Percentiles rank a stretch among this genome's conserved stretches.
Conservation (phyloP, 2,888 invertebrate species). For the Copidosoma aretas region DNA sequence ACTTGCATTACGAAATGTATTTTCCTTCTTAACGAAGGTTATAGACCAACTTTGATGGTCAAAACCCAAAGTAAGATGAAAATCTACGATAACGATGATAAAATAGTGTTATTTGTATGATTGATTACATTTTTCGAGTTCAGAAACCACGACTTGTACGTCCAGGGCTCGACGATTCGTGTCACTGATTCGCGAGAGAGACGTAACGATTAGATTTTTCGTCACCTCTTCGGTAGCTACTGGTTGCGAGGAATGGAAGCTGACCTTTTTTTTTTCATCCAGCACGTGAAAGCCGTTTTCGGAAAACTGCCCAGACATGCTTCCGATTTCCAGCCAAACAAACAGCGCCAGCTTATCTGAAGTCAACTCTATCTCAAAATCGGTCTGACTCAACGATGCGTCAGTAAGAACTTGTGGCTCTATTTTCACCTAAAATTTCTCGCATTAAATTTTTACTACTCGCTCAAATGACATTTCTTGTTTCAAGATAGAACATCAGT, state of each 20-base stretch:
- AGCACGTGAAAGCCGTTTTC: conserved; percentile 76
- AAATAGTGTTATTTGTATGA: too few species aligned
- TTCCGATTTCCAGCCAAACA: conserved; percentile 72
- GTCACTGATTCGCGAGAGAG: conserved; percentile 50
- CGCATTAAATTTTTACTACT: conserved; percentile 5
- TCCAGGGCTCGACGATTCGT: conserved; percentile 26
- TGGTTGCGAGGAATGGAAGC: conserved; percentile 49
- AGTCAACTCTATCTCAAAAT: conserved; percentile 58
- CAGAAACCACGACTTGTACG: conserved; percentile 19
- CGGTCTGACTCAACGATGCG: conserved; percentile 44
- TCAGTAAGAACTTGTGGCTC: conserved; percentile 36
- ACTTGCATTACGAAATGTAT: conserved; percentile 53
- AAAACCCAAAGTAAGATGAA: not conserved
- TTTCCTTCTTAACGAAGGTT: conserved; percentile 43
- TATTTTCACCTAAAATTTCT: conserved; percentile 26
- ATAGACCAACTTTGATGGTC: not conserved
- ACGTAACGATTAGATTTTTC: conserved; percentile 46
- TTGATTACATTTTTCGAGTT: conserved; percentile 8
- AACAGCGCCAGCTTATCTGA: conserved; percentile 70
- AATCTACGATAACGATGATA: not conserved
- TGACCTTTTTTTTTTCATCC: conserved; percentile 49
- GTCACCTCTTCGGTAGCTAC: conserved; percentile 40
- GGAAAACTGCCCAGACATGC: conserved; percentile 71
- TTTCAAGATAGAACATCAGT: conserved; percentile 8
- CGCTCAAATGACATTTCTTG: conserved; percentile 29